phyloP scores from a whole-genome alignment of 2,888 invertebrate species.

The Thera britannica region DNA sequence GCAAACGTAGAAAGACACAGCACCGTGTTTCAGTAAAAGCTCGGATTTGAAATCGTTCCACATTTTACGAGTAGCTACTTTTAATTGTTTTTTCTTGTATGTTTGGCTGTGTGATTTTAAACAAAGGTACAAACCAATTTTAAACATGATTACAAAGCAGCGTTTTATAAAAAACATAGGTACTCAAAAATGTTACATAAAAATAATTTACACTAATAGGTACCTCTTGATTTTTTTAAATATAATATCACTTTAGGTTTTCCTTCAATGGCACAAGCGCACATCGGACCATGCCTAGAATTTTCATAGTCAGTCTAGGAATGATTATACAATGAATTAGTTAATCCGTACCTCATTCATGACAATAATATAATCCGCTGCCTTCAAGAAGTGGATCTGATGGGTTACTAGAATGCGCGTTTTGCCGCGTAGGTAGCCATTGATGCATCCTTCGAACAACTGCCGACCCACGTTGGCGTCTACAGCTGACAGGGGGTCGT shows the following conservation, averaged over 20 bases:
- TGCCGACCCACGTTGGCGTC: slow-evolving; percentile 92
- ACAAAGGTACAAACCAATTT: background rate
- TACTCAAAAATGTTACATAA: too few species aligned
- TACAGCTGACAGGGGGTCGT: slow-evolving; percentile 95
- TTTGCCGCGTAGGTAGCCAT: slow-evolving; percentile 86
- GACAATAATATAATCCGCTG: slow-evolving; percentile 87
- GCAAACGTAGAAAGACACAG: background rate
- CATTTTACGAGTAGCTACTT: background rate
- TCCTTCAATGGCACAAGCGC: too few species aligned
- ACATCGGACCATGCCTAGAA: too few species aligned
- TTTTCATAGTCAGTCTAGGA: too few species aligned
- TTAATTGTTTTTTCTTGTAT: slow-evolving; percentile 7
- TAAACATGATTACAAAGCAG: too few species aligned
- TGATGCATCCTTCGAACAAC: slow-evolving; percentile 91
- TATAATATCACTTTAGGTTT: too few species aligned
- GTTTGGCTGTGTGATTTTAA: slow-evolving; percentile 5
- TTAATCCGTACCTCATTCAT: slow-evolving; percentile 70
- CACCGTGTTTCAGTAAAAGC: background rate
- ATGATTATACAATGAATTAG: too few species aligned
- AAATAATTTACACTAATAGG: too few species aligned
- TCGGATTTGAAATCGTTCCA: background rate
- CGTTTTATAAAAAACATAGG: too few species aligned
- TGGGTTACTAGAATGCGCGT: slow-evolving; percentile 93
- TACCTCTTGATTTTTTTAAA: too few species aligned
- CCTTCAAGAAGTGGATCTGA: slow-evolving; percentile 92